Conservation (phyloP, 2,797 vertebrate species). For the Betta splendens region DNA sequence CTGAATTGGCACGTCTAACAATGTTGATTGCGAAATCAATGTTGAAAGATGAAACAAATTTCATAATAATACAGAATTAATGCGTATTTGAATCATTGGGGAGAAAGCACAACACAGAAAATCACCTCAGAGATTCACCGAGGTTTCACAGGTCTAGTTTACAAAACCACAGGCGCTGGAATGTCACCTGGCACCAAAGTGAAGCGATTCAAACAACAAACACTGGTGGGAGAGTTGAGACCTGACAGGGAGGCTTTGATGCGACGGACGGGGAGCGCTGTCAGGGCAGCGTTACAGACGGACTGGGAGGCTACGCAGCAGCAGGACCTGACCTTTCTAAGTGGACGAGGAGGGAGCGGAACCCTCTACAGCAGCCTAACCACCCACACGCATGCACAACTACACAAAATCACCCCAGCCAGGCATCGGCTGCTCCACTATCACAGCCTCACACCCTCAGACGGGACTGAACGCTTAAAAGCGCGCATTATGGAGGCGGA, state of each 20-base stretch:
- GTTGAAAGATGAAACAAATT: background rate
- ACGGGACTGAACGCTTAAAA: constrained; percentile 23
- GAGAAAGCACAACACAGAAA: constrained; percentile 1
- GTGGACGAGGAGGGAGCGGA: constrained; percentile 16
- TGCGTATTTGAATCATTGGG: background rate
- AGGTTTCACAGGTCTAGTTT: constrained; percentile 34
- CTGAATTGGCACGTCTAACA: background rate
- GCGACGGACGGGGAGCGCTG: constrained; percentile 9
- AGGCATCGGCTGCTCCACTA: constrained; percentile 8
- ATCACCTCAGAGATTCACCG: constrained; percentile 23
- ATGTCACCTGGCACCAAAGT: constrained; percentile 33
- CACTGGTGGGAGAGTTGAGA: constrained; percentile 21
- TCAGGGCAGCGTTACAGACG: constrained; percentile 23
- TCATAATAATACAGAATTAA: background rate
- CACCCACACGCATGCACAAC: constrained; percentile 19
- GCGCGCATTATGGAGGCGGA: constrained; percentile 19
- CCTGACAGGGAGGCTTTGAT: constrained; percentile 53
- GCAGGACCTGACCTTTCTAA: constrained; percentile 53
- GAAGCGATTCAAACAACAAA: constrained; percentile 27
- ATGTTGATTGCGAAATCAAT: background rate
- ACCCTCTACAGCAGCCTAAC: constrained; percentile 19
- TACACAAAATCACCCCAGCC: constrained; percentile 24
- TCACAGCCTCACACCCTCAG: constrained; percentile 11
- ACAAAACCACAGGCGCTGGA: constrained; percentile 7
- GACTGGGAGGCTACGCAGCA: constrained; percentile 20